phyloP scores from a whole-genome alignment of 2,113 vertebrate genomes.

The Todiramphus chloris region DNA sequence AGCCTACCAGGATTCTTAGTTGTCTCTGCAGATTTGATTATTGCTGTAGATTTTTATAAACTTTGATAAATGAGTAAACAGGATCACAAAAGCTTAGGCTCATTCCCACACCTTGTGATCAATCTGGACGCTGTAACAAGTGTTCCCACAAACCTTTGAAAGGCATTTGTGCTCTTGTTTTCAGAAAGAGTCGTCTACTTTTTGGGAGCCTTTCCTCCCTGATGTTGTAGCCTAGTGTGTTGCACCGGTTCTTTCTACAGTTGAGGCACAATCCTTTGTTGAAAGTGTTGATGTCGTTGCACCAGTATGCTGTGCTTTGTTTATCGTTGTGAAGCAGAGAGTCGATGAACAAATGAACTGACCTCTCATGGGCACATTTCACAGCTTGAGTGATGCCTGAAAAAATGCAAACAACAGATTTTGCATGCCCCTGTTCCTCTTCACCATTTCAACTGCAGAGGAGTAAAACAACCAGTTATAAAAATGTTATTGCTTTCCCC shows the following conservation, averaged over 20 bases:
- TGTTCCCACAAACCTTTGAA: conserved; percentile 87
- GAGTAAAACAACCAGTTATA: neutral
- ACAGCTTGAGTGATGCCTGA: conserved; percentile 88
- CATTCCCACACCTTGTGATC: neutral
- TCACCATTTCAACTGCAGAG: neutral
- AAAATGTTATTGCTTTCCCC: neutral
- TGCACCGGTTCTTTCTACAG: conserved; percentile 88
- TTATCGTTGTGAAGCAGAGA: conserved; percentile 83
- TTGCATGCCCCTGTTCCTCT: neutral
- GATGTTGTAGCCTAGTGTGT: conserved; percentile 88
- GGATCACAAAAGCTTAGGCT: neutral
- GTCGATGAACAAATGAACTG: conserved; percentile 93
- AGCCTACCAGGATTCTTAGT: neutral
- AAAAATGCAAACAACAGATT: neutral
- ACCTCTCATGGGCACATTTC: conserved; percentile 93
- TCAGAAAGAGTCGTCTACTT: conserved; percentile 83
- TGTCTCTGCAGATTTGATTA: neutral
- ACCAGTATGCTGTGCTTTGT: conserved; percentile 87
- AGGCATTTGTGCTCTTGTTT: conserved; percentile 83
- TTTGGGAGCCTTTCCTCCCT: conserved; percentile 68
- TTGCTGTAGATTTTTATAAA: neutral
- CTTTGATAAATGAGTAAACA: neutral
- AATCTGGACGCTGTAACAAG: neutral
- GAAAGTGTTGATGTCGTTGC: conserved; percentile 84
- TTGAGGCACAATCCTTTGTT: conserved; percentile 88